Evolutionary conservation across 2,797 vertebrate genomes (phyloP).

Genomic region (Xiphophorus birchmanni): DNA sequence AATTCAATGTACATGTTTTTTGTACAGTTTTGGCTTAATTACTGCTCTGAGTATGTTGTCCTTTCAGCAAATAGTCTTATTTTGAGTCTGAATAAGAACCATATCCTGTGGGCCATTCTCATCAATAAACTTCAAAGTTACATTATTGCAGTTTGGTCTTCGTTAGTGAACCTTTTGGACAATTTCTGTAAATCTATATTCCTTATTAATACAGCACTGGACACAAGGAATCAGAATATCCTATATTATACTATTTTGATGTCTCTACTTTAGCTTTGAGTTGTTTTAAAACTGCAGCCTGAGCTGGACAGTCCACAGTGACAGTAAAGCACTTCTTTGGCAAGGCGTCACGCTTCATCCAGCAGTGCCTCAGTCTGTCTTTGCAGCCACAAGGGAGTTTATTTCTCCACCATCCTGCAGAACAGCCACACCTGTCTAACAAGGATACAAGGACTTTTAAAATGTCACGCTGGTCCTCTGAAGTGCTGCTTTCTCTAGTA

Average conservation of each 20-base stretch:
- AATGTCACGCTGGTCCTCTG: conserved; percentile 40
- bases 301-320: conserved; percentile 37
- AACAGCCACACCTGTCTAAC: conserved; percentile 37
- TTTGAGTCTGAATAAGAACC: neutral
- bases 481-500: conserved; percentile 21
- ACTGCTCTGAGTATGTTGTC: no score
- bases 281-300: conserved; percentile 48
- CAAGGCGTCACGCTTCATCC: conserved; percentile 49
- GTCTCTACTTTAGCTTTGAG: neutral
- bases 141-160: neutral
- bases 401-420: conserved; percentile 37
- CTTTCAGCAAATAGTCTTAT: no score
- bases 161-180: neutral
- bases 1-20: no score
- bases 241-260: neutral
- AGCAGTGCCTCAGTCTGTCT: conserved; percentile 49
- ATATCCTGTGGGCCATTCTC: neutral
- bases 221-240: neutral
- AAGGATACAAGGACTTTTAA: conserved; percentile 41
- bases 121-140: neutral
- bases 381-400: conserved; percentile 48
- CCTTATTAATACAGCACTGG: neutral
- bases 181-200: neutral
- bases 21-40: no score
- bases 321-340: conserved; percentile 38